These are phyloP conservation scores for Squalus acanthias DNA, from an alignment of 2,797 vertebrate genomes.

Conservation along the genomic window DNA sequence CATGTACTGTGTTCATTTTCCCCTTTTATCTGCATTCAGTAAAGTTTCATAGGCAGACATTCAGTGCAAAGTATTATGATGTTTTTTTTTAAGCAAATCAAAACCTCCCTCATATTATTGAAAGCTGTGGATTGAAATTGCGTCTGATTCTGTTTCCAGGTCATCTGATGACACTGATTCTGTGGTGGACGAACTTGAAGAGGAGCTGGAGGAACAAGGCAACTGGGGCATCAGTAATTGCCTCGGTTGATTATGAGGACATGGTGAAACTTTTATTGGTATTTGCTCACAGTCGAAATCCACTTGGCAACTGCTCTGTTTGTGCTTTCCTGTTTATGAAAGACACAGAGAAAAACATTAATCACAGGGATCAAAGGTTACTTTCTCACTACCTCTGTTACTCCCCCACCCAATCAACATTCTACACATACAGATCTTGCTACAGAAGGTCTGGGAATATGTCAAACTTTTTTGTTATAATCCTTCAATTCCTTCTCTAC, in stretches of 20 bases:
- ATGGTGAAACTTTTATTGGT: neutral
- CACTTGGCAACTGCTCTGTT: neutral
- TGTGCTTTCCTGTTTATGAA: neutral
- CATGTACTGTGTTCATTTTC: neutral
- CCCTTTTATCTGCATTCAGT: slow-evolving; percentile 31
- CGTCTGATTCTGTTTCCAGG: neutral
- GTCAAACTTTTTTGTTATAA: neutral
- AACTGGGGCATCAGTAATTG: neutral
- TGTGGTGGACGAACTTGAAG: neutral
- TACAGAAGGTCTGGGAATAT: neutral
- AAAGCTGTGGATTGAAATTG: neutral
- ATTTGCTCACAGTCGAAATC: neutral
- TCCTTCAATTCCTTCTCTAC: neutral
- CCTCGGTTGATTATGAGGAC: neutral
- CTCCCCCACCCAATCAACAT: neutral
- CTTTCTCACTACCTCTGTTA: neutral
- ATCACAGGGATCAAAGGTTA: neutral
- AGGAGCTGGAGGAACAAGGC: slow-evolving; percentile 18
- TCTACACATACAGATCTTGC: neutral
- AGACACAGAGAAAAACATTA: neutral
- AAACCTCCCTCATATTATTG: neutral
- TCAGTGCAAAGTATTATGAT: slow-evolving; percentile 11
- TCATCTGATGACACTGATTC: neutral
- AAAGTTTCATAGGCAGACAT: slow-evolving; percentile 13
- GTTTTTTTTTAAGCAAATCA: slow-evolving; percentile 16